A percentile compares a stretch with the other conserved stretches of the same genome.
phyloP scores from a whole-genome alignment of 2,113 vertebrate species.

The Donacobius atricapilla region DNA sequence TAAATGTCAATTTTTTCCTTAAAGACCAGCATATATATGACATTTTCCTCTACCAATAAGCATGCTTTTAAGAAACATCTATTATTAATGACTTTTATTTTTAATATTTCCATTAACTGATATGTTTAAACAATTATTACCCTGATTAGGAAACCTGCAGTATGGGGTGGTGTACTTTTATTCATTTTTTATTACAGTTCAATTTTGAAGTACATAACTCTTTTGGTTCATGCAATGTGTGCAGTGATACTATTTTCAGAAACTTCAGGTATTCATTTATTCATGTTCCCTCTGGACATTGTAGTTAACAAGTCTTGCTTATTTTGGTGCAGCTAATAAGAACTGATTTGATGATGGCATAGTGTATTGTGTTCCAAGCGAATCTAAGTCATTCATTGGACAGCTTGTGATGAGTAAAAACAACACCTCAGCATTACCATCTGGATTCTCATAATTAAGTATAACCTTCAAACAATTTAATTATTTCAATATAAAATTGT shows the following conservation, averaged over 20 bases:
- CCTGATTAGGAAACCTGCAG: neutral
- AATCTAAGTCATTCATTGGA: neutral
- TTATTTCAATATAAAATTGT: neutral
- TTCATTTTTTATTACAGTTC: neutral
- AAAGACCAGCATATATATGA: neutral
- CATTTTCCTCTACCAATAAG: neutral
- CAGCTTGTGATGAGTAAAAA: constrained; percentile 29
- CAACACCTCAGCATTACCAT: constrained; percentile 24
- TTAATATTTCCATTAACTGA: neutral
- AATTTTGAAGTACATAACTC: neutral
- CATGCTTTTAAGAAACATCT: neutral
- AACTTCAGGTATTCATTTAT: neutral
- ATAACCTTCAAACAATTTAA: constrained; percentile 9
- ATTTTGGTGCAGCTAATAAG: constrained; percentile 1
- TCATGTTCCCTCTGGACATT: neutral
- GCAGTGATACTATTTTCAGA: neutral
- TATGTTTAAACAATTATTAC: neutral
- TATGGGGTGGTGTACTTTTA: neutral
- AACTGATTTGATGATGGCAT: constrained; percentile 12
- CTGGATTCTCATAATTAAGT: constrained; percentile 45
- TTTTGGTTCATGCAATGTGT: neutral
- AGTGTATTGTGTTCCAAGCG: neutral
- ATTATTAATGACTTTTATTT: neutral
- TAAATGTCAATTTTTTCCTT: neutral
- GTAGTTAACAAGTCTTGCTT: neutral